These are phyloP conservation scores for Muscicapa adusta DNA, from an alignment of 2,113 vertebrate genomes.

Conservation along the genomic window DNA sequence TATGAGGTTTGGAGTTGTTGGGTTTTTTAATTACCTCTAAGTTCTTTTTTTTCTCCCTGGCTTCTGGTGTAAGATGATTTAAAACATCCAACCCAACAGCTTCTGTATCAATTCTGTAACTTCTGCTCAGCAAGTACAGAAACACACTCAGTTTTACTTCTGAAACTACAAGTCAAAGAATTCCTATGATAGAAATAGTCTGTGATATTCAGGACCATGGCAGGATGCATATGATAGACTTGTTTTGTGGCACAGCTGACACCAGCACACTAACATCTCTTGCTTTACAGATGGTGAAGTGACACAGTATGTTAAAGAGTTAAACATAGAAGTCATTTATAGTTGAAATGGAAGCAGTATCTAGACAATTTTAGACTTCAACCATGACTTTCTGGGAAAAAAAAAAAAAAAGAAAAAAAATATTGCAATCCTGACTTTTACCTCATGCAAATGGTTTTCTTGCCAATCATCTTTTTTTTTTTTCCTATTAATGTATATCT, in stretches of 20 bases:
- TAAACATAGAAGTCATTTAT: not conserved
- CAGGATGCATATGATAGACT: not conserved
- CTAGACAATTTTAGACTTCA: not conserved
- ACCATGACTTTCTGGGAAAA: not conserved
- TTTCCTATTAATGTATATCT: not conserved
- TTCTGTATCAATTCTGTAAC: not conserved
- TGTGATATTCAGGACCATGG: not conserved
- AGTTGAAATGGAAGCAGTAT: not conserved
- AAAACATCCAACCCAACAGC: not conserved
- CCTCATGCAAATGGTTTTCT: not conserved
- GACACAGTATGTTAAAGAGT: not conserved
- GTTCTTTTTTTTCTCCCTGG: not conserved
- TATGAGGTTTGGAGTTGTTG: not conserved
- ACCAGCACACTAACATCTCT: not conserved
- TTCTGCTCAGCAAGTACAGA: not conserved
- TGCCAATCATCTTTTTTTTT: not conserved
- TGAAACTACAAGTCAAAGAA: not conserved
- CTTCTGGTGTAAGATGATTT: not conserved
- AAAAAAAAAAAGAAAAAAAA: too few species aligned
- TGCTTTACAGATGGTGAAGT: not conserved
- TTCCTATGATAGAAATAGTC: not conserved
- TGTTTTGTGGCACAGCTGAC: not conserved
- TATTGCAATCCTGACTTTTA: not conserved
- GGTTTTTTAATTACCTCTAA: not conserved
- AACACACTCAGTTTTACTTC: not conserved